Percentiles rank a stretch among this genome's conserved stretches.
These are phyloP conservation scores for Edolisoma coerulescens DNA, from an alignment of 2,113 vertebrate species.

Conservation along the genomic window DNA sequence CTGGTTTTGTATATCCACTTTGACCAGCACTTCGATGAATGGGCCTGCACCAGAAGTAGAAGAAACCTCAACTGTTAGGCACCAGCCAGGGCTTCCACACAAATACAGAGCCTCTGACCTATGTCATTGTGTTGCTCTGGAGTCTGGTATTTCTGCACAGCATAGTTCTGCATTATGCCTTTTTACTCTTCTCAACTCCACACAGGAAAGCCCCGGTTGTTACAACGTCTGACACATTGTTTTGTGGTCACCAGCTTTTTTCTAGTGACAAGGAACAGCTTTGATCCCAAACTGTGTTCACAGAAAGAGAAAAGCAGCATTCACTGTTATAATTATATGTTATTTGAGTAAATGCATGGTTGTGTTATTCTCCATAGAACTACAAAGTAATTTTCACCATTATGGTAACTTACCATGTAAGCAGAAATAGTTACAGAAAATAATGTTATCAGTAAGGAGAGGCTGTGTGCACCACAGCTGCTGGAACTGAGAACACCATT, in stretches of 20 bases:
- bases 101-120: background rate
- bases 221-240: background rate
- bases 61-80: background rate
- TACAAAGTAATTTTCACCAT: slow-evolving; percentile 54
- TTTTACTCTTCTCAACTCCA: background rate
- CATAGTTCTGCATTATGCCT: background rate
- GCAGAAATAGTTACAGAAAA: slow-evolving; percentile 52
- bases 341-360: slow-evolving; percentile 45
- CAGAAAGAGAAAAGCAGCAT: background rate
- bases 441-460: slow-evolving; percentile 19
- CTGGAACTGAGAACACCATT: slow-evolving; percentile 48
- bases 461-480: slow-evolving; percentile 7
- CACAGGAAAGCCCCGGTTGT: background rate
- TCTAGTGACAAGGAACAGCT: background rate
- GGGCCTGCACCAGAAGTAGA: background rate
- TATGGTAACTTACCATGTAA: slow-evolving; percentile 26
- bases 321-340: slow-evolving; percentile 10
- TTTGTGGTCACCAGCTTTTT: background rate
- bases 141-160: background rate
- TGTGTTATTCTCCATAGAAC: background rate
- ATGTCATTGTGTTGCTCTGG: background rate
- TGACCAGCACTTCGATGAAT: background rate
- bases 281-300: background rate
- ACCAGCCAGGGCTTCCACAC: background rate
- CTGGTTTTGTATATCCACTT: background rate